Evolutionary conservation across 2,888 invertebrate species (phyloP), one percentile per base, ranked within the genome.

Genomic region (Caenorhabditis angaria): DNA sequence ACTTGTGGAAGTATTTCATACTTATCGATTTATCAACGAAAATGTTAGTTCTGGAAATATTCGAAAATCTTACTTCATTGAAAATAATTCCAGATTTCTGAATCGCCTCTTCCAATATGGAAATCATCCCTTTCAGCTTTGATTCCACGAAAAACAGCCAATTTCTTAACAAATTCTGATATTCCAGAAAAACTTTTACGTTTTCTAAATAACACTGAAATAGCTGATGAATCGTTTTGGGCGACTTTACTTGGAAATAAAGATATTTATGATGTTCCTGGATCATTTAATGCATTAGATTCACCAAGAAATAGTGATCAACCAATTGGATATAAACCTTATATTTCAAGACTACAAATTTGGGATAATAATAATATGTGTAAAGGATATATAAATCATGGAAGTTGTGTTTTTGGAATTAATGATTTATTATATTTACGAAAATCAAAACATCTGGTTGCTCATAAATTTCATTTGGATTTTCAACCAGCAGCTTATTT

Each of bases 381-480:
- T 35, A 14, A n/a, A 0, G 65, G 61, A 27, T 63, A 77, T 51
- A 59, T 72, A 53, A 41, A 56, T 0, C 28, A 59, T 3, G 61
- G 66, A 0, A 75, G 75, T 12, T 79, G 79, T 61, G 77, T 77
- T 6, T 80, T 62, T 47, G 79, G 79, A 35, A 29, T 71, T 6
- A 60, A 60, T 1, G 73, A 77, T 54, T 41, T 76, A 0, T 61
- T 65, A 5, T 32, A 57, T 12, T 58, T 80, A 2, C 10, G 65
- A 41, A 59, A 29, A 6, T 55, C 62, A 0, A 48, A 28, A n/a
- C 62, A 66, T 12, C 54, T 80, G 18, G 73, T 80, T 0, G 77
- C 71, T 12, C 79, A 80, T 60, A 80, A 80, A 50, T 73, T 80
- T 28, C 74, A 80, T 57, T 29, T 76, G 22, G 65, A 73, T 12